Evolutionary conservation across 2,888 invertebrate genomes (phyloP).

Genomic region (Nomada flava): DNA sequence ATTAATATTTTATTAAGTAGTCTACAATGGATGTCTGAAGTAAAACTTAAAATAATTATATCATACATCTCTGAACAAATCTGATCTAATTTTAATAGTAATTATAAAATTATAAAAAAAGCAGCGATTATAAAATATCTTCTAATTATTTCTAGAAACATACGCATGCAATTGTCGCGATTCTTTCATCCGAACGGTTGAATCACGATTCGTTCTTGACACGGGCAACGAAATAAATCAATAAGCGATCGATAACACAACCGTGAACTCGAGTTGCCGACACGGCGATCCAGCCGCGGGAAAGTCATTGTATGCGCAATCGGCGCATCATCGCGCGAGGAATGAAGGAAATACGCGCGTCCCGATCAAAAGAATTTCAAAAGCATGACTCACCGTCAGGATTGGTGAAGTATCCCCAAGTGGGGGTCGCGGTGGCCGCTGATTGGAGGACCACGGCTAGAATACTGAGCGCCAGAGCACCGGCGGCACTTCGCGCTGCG

Average conservation of each 20-base stretch:
- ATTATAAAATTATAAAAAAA: too few relatives aligned
- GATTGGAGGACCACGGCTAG: conserved; percentile 90
- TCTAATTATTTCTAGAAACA: too few relatives aligned
- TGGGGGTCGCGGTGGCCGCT: conserved; percentile 92
- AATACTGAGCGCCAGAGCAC: conserved; percentile 79
- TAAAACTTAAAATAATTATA: too few relatives aligned
- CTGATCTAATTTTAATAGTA: too few relatives aligned
- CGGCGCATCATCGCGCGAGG: conserved; percentile 3
- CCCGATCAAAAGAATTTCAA: conserved; percentile 34
- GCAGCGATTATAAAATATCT: too few relatives aligned
- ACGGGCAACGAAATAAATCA: conserved; percentile 10
- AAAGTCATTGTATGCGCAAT: conserved; percentile 27
- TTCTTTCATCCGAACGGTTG: not conserved
- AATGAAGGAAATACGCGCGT: conserved; percentile 34
- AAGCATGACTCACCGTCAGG: conserved; percentile 86
- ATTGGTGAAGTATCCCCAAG: conserved; percentile 94
- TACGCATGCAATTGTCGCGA: not conserved
- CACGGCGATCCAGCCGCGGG: conserved; percentile 17
- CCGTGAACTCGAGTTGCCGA: conserved; percentile 20
- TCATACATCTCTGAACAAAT: too few relatives aligned
- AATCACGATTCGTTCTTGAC: not conserved
- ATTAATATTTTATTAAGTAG: not conserved
- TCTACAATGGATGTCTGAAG: too few relatives aligned
- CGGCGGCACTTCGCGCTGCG: conserved; percentile 83
- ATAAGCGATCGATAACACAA: conserved; percentile 26